phyloP scores from a whole-genome alignment of 2,888 invertebrate species.

The Sphaerophoria taeniata region DNA sequence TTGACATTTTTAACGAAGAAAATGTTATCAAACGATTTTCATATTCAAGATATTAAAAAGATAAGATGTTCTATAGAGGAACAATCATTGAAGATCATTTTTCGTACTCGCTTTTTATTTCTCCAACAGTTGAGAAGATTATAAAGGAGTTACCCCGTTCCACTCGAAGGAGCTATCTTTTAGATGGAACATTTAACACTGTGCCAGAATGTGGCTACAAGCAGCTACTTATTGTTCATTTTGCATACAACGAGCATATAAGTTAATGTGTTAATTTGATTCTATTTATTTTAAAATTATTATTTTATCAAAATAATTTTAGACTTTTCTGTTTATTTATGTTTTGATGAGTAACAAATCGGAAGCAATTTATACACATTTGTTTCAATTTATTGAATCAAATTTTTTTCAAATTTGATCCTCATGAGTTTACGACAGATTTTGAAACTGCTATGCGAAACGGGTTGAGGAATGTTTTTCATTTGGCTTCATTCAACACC shows the following conservation, averaged over 20 bases:
- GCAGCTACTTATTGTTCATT: not conserved
- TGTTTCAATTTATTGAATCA: conserved; percentile 13
- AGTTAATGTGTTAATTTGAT: not conserved
- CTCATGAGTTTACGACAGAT: conserved; percentile 2
- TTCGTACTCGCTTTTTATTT: conserved; percentile 8
- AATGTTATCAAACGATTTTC: conserved; percentile 10
- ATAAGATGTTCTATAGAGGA: conserved; percentile 15
- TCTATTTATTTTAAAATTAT: not conserved
- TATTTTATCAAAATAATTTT: conserved; percentile 6
- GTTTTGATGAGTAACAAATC: conserved; percentile 26
- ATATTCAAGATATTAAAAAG: conserved; percentile 6
- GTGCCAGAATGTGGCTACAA: not conserved
- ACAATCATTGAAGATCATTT: conserved; percentile 5
- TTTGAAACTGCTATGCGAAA: conserved; percentile 15
- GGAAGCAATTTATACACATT: conserved; percentile 19
- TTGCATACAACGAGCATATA: not conserved
- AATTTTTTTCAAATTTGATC: too few species aligned
- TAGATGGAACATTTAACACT: not conserved
- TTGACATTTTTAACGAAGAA: not conserved
- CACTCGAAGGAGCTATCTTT: conserved; percentile 1
- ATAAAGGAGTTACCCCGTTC: not conserved
- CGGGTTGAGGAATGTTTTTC: not conserved
- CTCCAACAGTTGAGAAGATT: conserved; percentile 9
- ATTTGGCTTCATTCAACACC: not conserved
- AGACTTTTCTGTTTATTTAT: conserved; percentile 30